Evolutionary conservation across 1,140 invertebrate species (phyloP).

Genomic region (Choristoneura fumiferana): DNA sequence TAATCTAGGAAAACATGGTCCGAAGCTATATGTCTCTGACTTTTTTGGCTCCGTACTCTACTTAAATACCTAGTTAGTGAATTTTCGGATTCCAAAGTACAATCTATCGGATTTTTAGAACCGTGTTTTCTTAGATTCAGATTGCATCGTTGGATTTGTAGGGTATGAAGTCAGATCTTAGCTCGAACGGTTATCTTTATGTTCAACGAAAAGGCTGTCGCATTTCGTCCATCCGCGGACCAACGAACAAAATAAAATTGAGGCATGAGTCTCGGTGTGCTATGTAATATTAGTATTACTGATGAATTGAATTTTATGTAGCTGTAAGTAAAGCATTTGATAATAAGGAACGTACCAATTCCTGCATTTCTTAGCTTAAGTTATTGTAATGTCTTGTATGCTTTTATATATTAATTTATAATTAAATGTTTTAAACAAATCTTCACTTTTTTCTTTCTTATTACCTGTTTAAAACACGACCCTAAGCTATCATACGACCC

Average conservation of each 20-base stretch:
- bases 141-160: no score
- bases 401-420: constrained; percentile 75
- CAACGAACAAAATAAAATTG: constrained; percentile 24
- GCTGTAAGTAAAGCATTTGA: constrained; percentile 3
- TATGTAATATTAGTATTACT: constrained; percentile 10
- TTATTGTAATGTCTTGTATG: constrained; percentile 63
- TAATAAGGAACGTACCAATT: constrained; percentile 63
- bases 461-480: no score
- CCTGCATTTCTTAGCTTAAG: constrained; percentile 70
- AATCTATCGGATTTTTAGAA: no score
- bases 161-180: no score
- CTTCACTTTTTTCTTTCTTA: constrained; percentile 25
- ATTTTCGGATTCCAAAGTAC: no score
- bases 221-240: constrained; percentile 31
- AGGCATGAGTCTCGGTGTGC: background rate
- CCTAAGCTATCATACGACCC: no score
- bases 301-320: constrained; percentile 8
- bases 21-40: no score
- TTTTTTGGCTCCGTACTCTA: no score
- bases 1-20: no score
- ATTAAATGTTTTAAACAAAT: constrained; percentile 66
- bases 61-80: no score
- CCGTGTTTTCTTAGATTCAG: no score
- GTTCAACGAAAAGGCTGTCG: constrained; percentile 47
- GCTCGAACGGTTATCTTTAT: constrained; percentile 39